A percentile compares a stretch with the other conserved stretches of the same genome.
Evolutionary conservation across 2,113 vertebrate species (phyloP).

Genomic region (Alligator sinensis): DNA sequence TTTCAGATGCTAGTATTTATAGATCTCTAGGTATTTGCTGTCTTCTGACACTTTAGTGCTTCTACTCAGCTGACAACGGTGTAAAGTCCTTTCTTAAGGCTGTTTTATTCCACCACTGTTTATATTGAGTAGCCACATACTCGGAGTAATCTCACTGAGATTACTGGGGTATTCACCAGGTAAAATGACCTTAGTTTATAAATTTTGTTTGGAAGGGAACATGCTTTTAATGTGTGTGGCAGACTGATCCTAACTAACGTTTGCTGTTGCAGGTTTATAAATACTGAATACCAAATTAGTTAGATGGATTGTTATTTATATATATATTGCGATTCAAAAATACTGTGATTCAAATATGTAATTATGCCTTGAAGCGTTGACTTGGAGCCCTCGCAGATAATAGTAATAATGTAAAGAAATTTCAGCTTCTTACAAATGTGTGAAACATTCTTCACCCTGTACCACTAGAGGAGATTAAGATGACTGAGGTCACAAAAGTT

Average conservation of each 20-base stretch:
- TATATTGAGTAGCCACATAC: not conserved
- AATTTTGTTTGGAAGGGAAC: not conserved
- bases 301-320: not conserved
- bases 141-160: not conserved
- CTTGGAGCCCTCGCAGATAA: not conserved
- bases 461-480: not conserved
- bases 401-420: not conserved
- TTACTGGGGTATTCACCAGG: not conserved
- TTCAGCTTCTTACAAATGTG: accelerated
- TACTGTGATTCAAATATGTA: too few relatives aligned
- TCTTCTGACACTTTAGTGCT: not conserved
- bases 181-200: accelerated
- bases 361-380: not conserved
- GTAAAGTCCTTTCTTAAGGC: not conserved
- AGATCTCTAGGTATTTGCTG: not conserved
- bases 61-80: not conserved
- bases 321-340: too few relatives aligned
- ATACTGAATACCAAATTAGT: not conserved
- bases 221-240: accelerated
- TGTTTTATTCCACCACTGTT: not conserved
- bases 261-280: not conserved
- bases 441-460: not conserved
- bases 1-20: not conserved
- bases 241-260: not conserved
- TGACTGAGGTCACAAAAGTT: not conserved